phyloP scores from a whole-genome alignment of 2,888 invertebrate genomes.

The Shargacucullia verbasci region DNA sequence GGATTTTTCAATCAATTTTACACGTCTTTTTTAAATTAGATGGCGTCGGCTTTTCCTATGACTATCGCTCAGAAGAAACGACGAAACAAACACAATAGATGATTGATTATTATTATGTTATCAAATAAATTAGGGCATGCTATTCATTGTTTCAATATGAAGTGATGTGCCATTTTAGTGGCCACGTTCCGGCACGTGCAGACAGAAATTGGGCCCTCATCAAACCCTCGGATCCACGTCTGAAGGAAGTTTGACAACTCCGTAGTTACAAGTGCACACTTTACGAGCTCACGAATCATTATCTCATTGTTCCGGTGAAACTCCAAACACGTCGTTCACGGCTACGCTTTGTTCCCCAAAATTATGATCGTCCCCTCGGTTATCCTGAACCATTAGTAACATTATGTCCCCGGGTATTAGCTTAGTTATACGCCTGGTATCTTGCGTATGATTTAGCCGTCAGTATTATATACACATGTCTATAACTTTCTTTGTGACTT shows the following conservation, averaged over 20 bases:
- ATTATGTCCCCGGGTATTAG: slow-evolving; percentile 77
- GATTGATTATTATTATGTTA: no score
- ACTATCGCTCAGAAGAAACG: no score
- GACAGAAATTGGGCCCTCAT: slow-evolving; percentile 65
- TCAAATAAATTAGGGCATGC: no score
- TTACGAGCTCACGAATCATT: slow-evolving; percentile 82
- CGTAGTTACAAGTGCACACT: slow-evolving; percentile 71
- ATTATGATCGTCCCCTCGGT: slow-evolving; percentile 82
- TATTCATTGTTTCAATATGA: no score
- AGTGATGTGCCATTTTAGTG: slow-evolving; percentile 44
- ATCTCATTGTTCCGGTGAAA: slow-evolving; percentile 80
- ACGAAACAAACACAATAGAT: no score
- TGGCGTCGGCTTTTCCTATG: no score
- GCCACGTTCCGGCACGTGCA: slow-evolving; percentile 42
- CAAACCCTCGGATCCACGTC: slow-evolving; percentile 68
- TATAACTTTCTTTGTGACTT: no score
- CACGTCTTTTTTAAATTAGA: no score
- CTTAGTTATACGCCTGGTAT: slow-evolving; percentile 66
- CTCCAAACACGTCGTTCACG: slow-evolving; percentile 77
- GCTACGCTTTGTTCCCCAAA: slow-evolving; percentile 78
- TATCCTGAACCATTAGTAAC: slow-evolving; percentile 80
- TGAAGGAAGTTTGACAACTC: slow-evolving; percentile 75
- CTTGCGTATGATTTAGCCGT: slow-evolving; percentile 60
- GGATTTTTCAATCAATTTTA: no score
- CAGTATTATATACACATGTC: slow-evolving; percentile 29